Base-by-base conservation (phyloP, 2,113 vertebrate genomes). In the Ariopsis seemanni region DNA sequence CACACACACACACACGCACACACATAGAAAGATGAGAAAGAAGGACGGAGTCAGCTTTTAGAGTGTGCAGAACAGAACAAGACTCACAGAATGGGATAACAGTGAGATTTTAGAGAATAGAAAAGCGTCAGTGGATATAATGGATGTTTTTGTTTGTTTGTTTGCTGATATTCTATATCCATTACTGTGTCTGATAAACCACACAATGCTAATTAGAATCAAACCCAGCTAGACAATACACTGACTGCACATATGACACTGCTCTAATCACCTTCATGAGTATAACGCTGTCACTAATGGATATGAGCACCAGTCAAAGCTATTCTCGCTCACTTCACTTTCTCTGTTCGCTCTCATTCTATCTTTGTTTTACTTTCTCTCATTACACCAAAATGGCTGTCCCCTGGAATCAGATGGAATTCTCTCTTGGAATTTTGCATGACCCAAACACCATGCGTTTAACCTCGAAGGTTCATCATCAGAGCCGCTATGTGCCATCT, bases 151-250 rank as follows among this genome's bases (percentile, higher is more conserved):
- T n/a, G 58, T 48, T 63, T 85, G 87, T 77, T 72, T 87, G 89
- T 67, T 74, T 75, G 69, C 69, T 72, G 34, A 50, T 50, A 48
- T 77, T 81, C n/a, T 85, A n/a, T 63, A 34, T 74, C 14, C 34
- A 30, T 62, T 63, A 7, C 72, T 57, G 87, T 91, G 30, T 84
- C 9, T 42, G 75, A 79, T 57, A 78, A 86, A 69, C 7, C 92
- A 90, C 91, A 89, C 90, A 90, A 91, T 92, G 84, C 65, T 55
- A 42, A 67, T 75, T 25, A 25, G 5, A 63, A 42, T 34, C 34
- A 63, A 65, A 79, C 42, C 63, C 7, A 25, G 69, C 74, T 30
- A 57, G 27, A 75, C 50, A 65, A 50, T 62, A 55, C 14, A 15
- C 83, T 80, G 86, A 89, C 86, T 83, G 74, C 83, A 80, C 80